Percentiles rank a stretch among this genome's conserved stretches.
phyloP scores from a whole-genome alignment of 2,888 invertebrate species.

The Acronicta aceris region DNA sequence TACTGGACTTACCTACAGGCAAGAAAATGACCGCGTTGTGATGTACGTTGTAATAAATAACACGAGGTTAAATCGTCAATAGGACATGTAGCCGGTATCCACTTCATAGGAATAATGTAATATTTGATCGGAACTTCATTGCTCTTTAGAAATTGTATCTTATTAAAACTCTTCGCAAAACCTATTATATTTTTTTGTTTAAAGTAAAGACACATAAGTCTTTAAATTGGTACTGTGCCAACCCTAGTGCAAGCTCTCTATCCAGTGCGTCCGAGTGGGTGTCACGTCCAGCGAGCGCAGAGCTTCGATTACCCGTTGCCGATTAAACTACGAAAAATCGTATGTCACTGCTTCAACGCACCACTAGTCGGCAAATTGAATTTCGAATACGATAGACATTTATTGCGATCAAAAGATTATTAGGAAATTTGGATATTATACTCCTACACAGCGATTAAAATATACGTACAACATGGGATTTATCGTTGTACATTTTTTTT shows the following conservation, averaged over 20 bases:
- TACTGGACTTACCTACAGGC: too few species aligned
- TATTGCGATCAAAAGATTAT: constrained; percentile 14
- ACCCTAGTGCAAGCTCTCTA: constrained; percentile 62
- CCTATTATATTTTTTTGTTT: too few species aligned
- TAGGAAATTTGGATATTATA: not conserved
- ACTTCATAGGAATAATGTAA: too few species aligned
- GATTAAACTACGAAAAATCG: constrained; percentile 73
- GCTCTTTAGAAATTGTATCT: too few species aligned
- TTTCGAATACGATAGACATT: constrained; percentile 47
- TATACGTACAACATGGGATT: not conserved
- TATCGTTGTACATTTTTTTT: too few species aligned
- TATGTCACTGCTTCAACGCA: constrained; percentile 65
- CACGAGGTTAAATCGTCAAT: too few species aligned
- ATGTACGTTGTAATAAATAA: too few species aligned
- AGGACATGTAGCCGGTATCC: too few species aligned
- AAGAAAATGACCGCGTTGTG: too few species aligned
- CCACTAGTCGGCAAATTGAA: constrained; percentile 73
- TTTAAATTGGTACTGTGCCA: constrained; percentile 43
- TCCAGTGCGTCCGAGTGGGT: constrained; percentile 67
- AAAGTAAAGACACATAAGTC: not conserved
- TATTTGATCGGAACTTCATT: too few species aligned
- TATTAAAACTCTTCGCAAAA: too few species aligned
- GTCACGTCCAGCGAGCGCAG: constrained; percentile 70
- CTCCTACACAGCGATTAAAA: constrained; percentile 1
- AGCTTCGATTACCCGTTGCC: constrained; percentile 57